These are phyloP conservation scores for Stomatorhinus walkeri DNA, from an alignment of 2,797 vertebrate species.

Conservation along the genomic window DNA sequence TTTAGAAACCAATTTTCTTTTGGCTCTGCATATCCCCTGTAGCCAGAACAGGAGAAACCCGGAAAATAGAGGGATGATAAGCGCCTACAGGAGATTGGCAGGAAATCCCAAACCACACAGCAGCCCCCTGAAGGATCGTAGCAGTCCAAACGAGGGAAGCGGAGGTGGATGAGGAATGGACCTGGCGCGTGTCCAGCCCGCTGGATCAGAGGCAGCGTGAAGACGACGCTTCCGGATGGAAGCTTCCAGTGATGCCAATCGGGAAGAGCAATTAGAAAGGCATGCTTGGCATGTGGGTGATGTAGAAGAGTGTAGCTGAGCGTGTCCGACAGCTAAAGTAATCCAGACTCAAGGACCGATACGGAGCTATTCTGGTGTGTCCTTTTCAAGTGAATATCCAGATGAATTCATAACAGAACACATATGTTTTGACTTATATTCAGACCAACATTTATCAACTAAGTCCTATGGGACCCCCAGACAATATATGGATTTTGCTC, in stretches of 20 bases:
- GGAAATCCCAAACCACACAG: background rate
- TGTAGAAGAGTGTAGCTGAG: background rate
- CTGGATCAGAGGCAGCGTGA: background rate
- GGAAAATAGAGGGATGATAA: background rate
- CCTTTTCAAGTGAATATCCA: background rate
- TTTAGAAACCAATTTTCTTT: background rate
- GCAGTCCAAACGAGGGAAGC: background rate
- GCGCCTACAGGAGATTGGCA: background rate
- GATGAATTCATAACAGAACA: background rate
- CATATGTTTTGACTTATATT: background rate
- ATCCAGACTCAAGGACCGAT: background rate
- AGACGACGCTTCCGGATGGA: background rate
- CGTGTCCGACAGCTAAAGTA: background rate
- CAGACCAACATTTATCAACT: background rate
- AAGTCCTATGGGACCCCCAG: background rate
- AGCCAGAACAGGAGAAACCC: background rate
- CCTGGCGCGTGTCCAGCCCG: background rate
- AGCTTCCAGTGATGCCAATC: background rate
- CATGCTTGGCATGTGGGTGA: background rate
- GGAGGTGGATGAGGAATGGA: background rate
- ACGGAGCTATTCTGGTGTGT: background rate
- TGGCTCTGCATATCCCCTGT: background rate
- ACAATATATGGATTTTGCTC: background rate
- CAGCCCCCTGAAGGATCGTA: background rate
- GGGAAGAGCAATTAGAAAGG: background rate